Evolutionary conservation across 2,113 vertebrate species (phyloP).

Genomic region (Empidonax traillii): DNA sequence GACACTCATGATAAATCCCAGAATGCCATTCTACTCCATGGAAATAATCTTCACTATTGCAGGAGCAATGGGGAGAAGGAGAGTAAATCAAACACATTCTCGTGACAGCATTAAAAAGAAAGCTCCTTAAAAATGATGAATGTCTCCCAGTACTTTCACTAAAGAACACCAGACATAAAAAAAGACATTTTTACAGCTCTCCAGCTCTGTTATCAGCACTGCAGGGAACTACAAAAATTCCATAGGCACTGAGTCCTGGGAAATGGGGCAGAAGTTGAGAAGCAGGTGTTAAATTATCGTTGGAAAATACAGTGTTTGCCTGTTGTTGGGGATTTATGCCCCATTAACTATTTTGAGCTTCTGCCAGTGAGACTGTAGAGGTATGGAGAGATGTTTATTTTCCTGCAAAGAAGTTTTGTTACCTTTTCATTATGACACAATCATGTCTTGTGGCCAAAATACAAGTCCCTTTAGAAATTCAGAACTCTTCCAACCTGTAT

Average conservation of each 20-base stretch:
- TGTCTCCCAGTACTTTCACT: constrained; percentile 19
- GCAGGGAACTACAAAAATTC: constrained; percentile 29
- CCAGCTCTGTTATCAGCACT: constrained; percentile 38
- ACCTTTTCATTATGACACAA: background rate
- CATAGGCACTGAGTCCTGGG: background rate
- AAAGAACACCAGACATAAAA: constrained; percentile 48
- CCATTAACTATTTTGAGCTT: background rate
- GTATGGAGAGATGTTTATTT: background rate
- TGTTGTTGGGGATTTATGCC: background rate
- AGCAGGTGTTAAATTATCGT: constrained; percentile 40
- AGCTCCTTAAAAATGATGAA: constrained; percentile 50
- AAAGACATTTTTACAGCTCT: constrained; percentile 49
- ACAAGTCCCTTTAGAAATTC: background rate
- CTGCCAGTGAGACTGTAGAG: background rate
- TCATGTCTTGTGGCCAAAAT: background rate
- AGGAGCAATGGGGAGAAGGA: background rate
- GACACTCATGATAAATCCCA: constrained; percentile 1
- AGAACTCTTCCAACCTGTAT: background rate
- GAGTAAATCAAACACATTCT: constrained; percentile 55
- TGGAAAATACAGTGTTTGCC: background rate
- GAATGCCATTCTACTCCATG: background rate
- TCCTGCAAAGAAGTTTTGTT: background rate
- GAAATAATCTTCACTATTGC: background rate
- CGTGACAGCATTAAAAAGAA: constrained; percentile 8
- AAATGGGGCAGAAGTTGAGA: constrained; percentile 18